Base-by-base conservation (phyloP, 2,888 invertebrate genomes). In the Lepidochrysops patricia region DNA sequence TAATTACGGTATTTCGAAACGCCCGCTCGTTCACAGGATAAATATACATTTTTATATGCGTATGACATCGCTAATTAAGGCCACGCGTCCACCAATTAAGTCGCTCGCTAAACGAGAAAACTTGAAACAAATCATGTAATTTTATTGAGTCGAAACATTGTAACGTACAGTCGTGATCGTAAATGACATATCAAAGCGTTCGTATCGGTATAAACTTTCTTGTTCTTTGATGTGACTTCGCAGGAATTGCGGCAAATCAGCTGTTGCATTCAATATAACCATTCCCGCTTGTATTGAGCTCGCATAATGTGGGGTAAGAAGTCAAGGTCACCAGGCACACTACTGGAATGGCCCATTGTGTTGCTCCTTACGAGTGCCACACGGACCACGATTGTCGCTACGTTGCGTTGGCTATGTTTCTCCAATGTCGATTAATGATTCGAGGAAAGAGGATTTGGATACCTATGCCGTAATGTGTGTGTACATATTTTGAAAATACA, bases 1-100 rank as follows among this genome's bases (percentile, higher is more conserved):
- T 80, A 84, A 83, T 84, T 84, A 75, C 74, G 68, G 67, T 68
- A 72, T 70, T 65, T 61, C 50, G 60, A 57, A 37, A 5, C 12
- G 58, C 56, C 56, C 54, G 43, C 15, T 52, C 37, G 60, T 57
- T 59, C 60, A 60, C 60, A 60, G 19, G 19, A 54, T 26, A 26
- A 26, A 26, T 50, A n/a, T 12, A 25, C 26, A 26, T 48, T 26
- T 48, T 25, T 58, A 29, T 48, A 7, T 3, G 27, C 19, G 43
- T 29, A 23, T 48, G 15, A 57, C 37, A 57, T 29, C 43, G 15
- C 19, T 58, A 48, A 58, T 58, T 58, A 48, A 13, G 50, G 50
- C 25, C 50, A 50, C 26, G 50, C 50, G 29, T 27, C 48, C 26
- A 26, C 19, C 32, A 43, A 43, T 43, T 57, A 56, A 60, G 58